A percentile compares a stretch with the other conserved stretches of the same genome.
phyloP scores from a whole-genome alignment of 2,113 vertebrate genomes.

The Pelvicachromis taeniatus region DNA sequence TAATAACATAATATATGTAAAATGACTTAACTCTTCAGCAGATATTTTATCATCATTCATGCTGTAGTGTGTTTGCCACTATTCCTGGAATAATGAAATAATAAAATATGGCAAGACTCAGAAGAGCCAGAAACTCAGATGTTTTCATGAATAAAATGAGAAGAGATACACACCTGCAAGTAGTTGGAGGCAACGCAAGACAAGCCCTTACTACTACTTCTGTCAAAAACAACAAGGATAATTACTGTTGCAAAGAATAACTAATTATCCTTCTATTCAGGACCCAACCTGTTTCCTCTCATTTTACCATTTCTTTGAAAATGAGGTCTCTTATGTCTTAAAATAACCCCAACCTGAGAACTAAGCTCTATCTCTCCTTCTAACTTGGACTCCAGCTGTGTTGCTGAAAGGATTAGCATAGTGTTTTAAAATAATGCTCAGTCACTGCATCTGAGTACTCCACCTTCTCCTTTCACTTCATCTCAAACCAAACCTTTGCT shows the following conservation, averaged over 20 bases:
- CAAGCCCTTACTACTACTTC: constrained; percentile 6
- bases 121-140: background rate
- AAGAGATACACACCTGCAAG: background rate
- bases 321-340: constrained; percentile 39
- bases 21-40: background rate
- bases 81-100: background rate
- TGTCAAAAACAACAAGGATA: constrained; percentile 36
- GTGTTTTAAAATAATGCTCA: constrained; percentile 18
- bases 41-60: constrained; percentile 25
- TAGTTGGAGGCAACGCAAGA: constrained; percentile 13
- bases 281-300: constrained; percentile 9
- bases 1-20: background rate
- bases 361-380: constrained; percentile 2
- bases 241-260: constrained; percentile 40
- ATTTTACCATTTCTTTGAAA: constrained; percentile 45
- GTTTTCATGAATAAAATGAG: background rate
- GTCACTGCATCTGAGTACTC: background rate
- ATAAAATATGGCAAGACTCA: background rate
- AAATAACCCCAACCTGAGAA: constrained; percentile 54
- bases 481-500: constrained; percentile 19
- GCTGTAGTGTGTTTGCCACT: constrained; percentile 23
- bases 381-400: constrained; percentile 42
- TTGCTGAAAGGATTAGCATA: constrained; percentile 39
- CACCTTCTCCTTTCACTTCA: background rate
- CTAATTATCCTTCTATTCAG: constrained; percentile 49